Percentiles rank a stretch among this genome's conserved stretches.
Conservation (phyloP, 2,888 invertebrate species). For the Lutraria lutraria region DNA sequence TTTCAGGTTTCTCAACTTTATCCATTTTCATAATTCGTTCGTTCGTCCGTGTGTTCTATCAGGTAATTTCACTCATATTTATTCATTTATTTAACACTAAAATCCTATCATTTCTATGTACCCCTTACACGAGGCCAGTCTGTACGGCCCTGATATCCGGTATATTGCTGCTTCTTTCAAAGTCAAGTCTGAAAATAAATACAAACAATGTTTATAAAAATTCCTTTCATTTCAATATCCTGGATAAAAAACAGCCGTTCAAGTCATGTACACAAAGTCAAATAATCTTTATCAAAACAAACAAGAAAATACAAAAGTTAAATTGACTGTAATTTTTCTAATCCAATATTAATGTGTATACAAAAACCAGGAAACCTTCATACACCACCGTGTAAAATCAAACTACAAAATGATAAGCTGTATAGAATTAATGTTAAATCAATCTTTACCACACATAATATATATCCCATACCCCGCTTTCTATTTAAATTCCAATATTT, state of each 20-base stretch:
- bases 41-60: background rate
- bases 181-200: constrained; percentile 3
- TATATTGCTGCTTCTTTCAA: background rate
- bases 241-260: background rate
- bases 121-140: background rate
- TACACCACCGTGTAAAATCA: constrained; percentile 16
- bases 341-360: constrained; percentile 38
- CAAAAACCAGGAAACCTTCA: constrained; percentile 18
- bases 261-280: background rate
- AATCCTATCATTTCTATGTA: background rate
- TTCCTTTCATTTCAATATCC: constrained; percentile 5
- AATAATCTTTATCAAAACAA: constrained; percentile 8
- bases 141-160: background rate
- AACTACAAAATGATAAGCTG: constrained; percentile 24
- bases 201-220: constrained; percentile 15
- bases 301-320: constrained; percentile 10
- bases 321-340: constrained; percentile 30
- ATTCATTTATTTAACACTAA: background rate
- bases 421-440: constrained; percentile 46
- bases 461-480: constrained; percentile 28
- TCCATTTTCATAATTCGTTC: constrained; percentile 22
- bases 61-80: constrained; percentile 16
- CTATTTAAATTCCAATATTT: constrained; percentile 50
- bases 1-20: constrained; percentile 1
- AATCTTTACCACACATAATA: constrained; percentile 36